Evolutionary conservation across 2,113 vertebrate genomes (phyloP).

Genomic region (Stegastes partitus): DNA sequence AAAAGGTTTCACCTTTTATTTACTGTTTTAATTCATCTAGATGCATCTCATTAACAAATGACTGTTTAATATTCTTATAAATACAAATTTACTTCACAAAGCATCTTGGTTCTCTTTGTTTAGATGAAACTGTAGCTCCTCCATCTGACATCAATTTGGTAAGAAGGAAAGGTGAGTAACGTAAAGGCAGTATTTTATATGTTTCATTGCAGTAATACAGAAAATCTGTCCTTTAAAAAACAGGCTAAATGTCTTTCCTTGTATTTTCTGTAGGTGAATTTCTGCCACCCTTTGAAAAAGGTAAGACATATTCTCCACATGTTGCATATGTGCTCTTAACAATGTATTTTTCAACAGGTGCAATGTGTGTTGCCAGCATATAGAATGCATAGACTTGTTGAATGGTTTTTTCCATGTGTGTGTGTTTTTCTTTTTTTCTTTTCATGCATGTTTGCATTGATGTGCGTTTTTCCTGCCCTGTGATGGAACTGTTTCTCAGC

Average conservation of each 20-base stretch:
- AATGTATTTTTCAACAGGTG: background rate
- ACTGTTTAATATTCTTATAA: background rate
- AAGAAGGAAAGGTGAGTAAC: conserved; percentile 79
- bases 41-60: background rate
- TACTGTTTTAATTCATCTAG: background rate
- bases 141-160: conserved; percentile 67
- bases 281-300: conserved; percentile 81
- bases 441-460: conserved; percentile 42
- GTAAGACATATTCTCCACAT: conserved; percentile 64
- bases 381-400: conserved; percentile 31
- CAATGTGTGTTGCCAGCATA: conserved; percentile 17
- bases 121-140: conserved; percentile 63
- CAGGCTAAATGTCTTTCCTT: background rate
- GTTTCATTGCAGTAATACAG: background rate
- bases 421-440: background rate
- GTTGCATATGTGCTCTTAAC: background rate
- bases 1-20: conserved; percentile 65
- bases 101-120: conserved; percentile 10
- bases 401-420: background rate
- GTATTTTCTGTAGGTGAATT: conserved; percentile 77
- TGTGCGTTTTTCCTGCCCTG: conserved; percentile 8
- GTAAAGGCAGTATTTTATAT: background rate
- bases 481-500: background rate
- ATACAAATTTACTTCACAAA: background rate
- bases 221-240: background rate